Evolutionary conservation across 2,888 invertebrate genomes (phyloP).

Genomic region (Chrysopilus asiliformis): DNA sequence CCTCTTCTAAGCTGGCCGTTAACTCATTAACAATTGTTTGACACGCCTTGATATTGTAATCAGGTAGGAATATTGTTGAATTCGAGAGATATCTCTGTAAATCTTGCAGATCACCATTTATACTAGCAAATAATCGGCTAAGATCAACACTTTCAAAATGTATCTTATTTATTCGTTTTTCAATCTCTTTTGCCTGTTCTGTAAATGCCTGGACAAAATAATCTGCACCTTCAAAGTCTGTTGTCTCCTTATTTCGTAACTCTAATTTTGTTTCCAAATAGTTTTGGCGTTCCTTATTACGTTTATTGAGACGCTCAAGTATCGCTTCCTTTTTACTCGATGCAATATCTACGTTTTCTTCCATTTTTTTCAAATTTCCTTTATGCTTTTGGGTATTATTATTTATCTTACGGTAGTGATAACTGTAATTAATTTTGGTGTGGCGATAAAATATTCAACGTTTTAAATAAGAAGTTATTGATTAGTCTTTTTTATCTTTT

Average conservation of each 20-base stretch:
- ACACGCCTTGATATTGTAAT: constrained; percentile 67
- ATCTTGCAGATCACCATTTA: constrained; percentile 58
- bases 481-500: no score
- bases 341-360: constrained; percentile 9
- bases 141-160: constrained; percentile 36
- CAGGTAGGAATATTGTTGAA: constrained; percentile 66
- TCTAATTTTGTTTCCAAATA: constrained; percentile 30
- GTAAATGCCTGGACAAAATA: constrained; percentile 57
- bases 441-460: no score
- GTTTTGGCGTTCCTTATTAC: constrained; percentile 33
- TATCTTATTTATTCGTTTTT: constrained; percentile 43
- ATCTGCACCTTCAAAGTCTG: constrained; percentile 38
- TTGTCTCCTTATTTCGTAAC: constrained; percentile 26
- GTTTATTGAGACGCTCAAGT: constrained; percentile 30
- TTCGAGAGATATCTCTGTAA: constrained; percentile 67
- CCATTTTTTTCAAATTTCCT: constrained; percentile 13
- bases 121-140: constrained; percentile 48
- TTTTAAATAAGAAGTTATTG: no score
- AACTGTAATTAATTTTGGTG: constrained; percentile 23
- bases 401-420: no score
- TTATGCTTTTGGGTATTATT: no score
- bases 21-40: constrained; percentile 59
- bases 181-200: constrained; percentile 50
- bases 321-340: constrained; percentile 25
- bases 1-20: constrained; percentile 52